Evolutionary conservation across 2,113 vertebrate genomes (phyloP), one percentile per base, ranked within the genome.

Genomic region (Cyprinodon variegatus): DNA sequence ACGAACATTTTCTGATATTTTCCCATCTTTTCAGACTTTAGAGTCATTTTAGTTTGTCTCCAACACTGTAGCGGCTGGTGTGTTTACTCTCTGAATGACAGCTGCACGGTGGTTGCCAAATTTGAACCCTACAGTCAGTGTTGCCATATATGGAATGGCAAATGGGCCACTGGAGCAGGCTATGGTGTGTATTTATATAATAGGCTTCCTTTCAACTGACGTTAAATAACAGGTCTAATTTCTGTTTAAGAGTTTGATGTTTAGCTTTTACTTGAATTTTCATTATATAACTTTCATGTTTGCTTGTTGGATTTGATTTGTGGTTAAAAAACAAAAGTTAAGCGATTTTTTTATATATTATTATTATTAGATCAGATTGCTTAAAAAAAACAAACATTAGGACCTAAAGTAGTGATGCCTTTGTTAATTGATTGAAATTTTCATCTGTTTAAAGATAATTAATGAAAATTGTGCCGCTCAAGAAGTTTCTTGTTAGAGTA

Each of bases 171-270:
- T 91, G 90, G 90, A 91, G 83, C 93, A 93, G 92, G 83, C 83
- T 88, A 87, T 84, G 82, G 93, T 93, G 94, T 94, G 92, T 95
- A 95, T 95, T 95, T 95, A 93, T 95, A 94, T 94, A 94, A 91
- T 81, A 77, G 83, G 68, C 83, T 83, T 87, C 57, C 57, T 68
- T 63, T 75, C 62, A 81, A 72, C 71, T 82, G 77, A 75, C 80
- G 79, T 88, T 88, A 79, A 87, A 87, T 88, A 86, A 89, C 80
- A 0, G 11, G 22, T 14, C 72, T 78, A 41, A 68, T 70, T 68
- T 77, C 17, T 62, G 20, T 83, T 69, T 72, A 53, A 69, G 41
- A 71, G 57, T 74, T n/a, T 68, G 70, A 38, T 48, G 61, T 62
- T 65, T 63, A 65, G 8, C 22, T 74, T 73, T n/a, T 71, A 40